phyloP scores from a whole-genome alignment of 2,113 vertebrate species.

The Albula goreensis region DNA sequence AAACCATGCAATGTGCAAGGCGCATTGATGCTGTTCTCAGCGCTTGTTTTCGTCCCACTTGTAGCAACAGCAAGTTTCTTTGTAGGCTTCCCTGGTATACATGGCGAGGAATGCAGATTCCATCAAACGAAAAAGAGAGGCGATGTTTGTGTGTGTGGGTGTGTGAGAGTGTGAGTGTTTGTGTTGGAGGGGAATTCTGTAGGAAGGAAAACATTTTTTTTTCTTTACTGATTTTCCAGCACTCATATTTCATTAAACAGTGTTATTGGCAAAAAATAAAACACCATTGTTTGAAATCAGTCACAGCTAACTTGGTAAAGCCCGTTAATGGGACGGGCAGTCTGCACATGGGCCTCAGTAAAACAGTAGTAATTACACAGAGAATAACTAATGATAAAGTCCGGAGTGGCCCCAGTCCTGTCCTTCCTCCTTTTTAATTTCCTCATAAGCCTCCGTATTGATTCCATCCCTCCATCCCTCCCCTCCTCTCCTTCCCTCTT shows the following conservation, averaged over 20 bases:
- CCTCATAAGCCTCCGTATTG: conserved; percentile 56
- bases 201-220: not conserved
- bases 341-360: conserved; percentile 41
- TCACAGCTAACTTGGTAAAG: conserved; percentile 31
- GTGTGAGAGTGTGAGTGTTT: too few relatives aligned
- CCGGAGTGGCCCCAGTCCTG: conserved; percentile 43
- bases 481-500: conserved; percentile 46
- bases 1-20: not conserved
- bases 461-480: conserved; percentile 53
- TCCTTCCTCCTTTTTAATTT: conserved; percentile 45
- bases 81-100: not conserved
- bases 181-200: not conserved
- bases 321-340: conserved; percentile 44
- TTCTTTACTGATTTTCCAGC: conserved; percentile 24
- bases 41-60: not conserved
- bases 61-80: not conserved
- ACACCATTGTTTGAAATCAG: conserved; percentile 25
- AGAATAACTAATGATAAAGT: conserved; percentile 60
- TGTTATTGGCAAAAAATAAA: conserved; percentile 26
- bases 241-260: conserved; percentile 40
- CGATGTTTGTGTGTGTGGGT: too few relatives aligned
- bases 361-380: conserved; percentile 68
- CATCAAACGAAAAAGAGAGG: not conserved
- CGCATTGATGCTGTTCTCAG: not conserved
- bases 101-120: not conserved